These are phyloP conservation scores for Microtus richardsoni DNA, from an alignment of 2,113 vertebrate species.

Conservation along the genomic window DNA sequence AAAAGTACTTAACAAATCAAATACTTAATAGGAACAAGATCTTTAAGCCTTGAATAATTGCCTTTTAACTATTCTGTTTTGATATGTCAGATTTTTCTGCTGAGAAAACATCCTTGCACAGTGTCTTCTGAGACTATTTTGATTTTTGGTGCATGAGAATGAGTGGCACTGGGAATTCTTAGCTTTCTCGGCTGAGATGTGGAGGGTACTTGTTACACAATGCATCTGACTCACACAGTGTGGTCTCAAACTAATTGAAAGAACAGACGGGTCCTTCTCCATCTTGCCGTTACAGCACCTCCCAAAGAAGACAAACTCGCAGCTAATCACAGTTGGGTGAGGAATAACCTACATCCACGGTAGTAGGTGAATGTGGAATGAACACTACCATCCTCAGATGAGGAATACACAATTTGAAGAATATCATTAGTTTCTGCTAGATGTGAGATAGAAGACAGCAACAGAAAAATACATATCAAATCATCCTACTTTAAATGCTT, in stretches of 20 bases:
- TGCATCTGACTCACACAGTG: constrained; percentile 17
- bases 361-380: background rate
- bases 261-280: background rate
- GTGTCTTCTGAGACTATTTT: background rate
- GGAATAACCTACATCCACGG: background rate
- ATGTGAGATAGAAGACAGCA: background rate
- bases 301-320: background rate
- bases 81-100: constrained; percentile 47
- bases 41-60: constrained; percentile 52
- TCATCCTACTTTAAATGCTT: background rate
- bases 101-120: constrained; percentile 23
- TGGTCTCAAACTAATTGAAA: constrained; percentile 47
- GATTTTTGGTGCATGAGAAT: constrained; percentile 20
- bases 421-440: background rate
- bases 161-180: background rate
- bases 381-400: background rate
- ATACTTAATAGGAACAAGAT: constrained; percentile 40
- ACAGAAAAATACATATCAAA: background rate
- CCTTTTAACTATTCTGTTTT: constrained; percentile 36
- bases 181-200: constrained; percentile 31
- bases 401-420: background rate
- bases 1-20: constrained; percentile 56
- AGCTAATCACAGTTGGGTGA: background rate
- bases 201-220: constrained; percentile 45
- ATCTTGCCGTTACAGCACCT: background rate